Percentiles rank a stretch among this genome's conserved stretches.
phyloP scores from a whole-genome alignment of 2,888 invertebrate genomes.

The Ormyrus nitidulus region DNA sequence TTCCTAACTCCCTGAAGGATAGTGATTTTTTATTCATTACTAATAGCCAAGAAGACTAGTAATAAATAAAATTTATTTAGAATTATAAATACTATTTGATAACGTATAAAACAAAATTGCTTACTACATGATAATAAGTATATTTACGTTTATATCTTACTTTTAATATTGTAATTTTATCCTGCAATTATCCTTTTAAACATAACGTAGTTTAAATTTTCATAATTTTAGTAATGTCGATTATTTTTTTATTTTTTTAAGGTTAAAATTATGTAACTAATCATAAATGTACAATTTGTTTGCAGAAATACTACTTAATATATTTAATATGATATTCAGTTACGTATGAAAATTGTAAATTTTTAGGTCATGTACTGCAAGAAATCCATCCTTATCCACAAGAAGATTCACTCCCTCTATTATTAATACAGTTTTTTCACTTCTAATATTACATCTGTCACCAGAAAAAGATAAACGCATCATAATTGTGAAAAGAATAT shows the following conservation, averaged over 20 bases:
- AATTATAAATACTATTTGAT: background rate
- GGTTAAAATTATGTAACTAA: background rate
- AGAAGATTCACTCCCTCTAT: constrained; percentile 1
- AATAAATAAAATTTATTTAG: constrained; percentile 7
- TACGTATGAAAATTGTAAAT: background rate
- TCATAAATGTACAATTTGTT: background rate
- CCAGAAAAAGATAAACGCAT: constrained; percentile 20
- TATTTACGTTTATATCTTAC: background rate
- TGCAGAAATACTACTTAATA: constrained; percentile 13
- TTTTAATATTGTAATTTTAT: background rate
- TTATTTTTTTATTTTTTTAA: constrained; percentile 11
- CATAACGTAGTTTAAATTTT: constrained; percentile 1
- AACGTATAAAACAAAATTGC: too few relatives aligned
- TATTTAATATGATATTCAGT: background rate
- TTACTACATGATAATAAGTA: background rate
- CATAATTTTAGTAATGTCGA: background rate
- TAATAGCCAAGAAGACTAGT: background rate
- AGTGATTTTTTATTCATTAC: background rate
- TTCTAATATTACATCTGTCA: constrained; percentile 10
- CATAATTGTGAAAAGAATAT: constrained; percentile 71
- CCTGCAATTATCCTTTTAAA: constrained; percentile 1
- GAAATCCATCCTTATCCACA: constrained; percentile 22
- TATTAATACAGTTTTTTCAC: constrained; percentile 7
- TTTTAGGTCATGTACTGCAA: constrained; percentile 16
- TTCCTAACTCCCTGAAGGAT: too few relatives aligned